phyloP scores from a whole-genome alignment of 1,140 invertebrate species.

The Bombus waltoni region DNA sequence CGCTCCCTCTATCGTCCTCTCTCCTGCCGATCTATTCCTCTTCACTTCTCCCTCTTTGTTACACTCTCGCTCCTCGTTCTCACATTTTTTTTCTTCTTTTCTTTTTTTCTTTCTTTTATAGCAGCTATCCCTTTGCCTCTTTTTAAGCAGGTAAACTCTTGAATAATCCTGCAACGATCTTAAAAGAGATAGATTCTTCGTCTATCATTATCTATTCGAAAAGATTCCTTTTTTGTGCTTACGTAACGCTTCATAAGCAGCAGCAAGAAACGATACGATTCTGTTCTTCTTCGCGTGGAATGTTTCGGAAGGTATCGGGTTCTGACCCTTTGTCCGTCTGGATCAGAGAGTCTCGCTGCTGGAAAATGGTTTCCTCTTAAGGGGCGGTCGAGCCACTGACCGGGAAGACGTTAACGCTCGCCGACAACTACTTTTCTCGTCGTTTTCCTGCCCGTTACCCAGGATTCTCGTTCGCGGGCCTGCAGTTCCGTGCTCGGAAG shows the following conservation, averaged over 20 bases:
- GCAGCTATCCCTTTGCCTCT: background rate
- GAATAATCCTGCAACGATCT: background rate
- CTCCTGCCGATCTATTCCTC: background rate
- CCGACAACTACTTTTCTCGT: conserved; percentile 69
- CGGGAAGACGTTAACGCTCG: conserved; percentile 64
- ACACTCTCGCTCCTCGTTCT: background rate
- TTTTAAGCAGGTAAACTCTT: background rate
- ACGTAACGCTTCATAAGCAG: conserved; percentile 43
- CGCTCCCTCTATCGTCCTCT: background rate
- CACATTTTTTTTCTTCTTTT: background rate
- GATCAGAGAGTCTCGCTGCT: conserved; percentile 39
- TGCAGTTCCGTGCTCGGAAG: background rate
- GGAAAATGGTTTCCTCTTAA: conserved; percentile 51
- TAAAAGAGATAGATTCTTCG: background rate
- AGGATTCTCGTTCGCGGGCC: conserved; percentile 43
- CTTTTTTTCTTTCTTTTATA: background rate
- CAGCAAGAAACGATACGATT: conserved; percentile 37
- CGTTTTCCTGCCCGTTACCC: conserved; percentile 61
- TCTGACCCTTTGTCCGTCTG: conserved; percentile 28
- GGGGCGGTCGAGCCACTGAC: conserved; percentile 13
- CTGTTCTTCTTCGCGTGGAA: conserved; percentile 31
- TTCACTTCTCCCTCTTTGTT: background rate
- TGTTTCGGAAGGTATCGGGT: conserved; percentile 30
- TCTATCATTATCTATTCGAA: background rate
- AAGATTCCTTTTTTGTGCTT: background rate